phyloP scores from a whole-genome alignment of 2,888 invertebrate genomes.

The Netelia inedita region DNA sequence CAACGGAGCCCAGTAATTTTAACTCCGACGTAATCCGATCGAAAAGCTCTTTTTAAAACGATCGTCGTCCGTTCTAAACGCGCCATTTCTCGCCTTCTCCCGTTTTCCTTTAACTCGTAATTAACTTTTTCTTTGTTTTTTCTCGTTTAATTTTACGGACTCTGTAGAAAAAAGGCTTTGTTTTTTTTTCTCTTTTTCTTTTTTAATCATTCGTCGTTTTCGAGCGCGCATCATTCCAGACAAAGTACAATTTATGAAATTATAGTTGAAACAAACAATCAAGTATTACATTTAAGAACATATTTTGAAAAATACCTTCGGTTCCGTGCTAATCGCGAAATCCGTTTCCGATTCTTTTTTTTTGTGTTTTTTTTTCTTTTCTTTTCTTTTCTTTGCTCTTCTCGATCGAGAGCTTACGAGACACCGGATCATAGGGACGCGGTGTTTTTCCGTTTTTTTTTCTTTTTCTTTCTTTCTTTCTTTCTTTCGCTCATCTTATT shows the following conservation, averaged over 20 bases:
- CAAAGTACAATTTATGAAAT: slow-evolving; percentile 65
- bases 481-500: slow-evolving; percentile 35
- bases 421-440: slow-evolving; percentile 15
- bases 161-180: slow-evolving; percentile 9
- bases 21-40: no score
- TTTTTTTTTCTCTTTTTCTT: not conserved
- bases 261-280: slow-evolving; percentile 64
- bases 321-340: slow-evolving; percentile 54
- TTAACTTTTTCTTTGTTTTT: no score
- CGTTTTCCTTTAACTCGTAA: no score
- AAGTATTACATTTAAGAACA: slow-evolving; percentile 65
- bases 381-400: not conserved
- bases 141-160: slow-evolving; percentile 13
- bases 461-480: slow-evolving; percentile 30
- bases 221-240: slow-evolving; percentile 70
- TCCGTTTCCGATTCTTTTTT: slow-evolving; percentile 18
- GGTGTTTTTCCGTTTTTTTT: slow-evolving; percentile 21
- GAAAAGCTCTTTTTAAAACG: no score
- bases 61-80: no score
- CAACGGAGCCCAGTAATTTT: no score
- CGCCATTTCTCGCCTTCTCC: no score
- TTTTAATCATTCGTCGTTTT: not conserved
- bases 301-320: slow-evolving; percentile 65
- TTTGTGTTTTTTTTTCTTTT: slow-evolving; percentile 8
- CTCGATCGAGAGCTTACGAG: not conserved